Evolutionary conservation across 2,888 invertebrate genomes (phyloP).

Genomic region (Stegophylla sp.): DNA sequence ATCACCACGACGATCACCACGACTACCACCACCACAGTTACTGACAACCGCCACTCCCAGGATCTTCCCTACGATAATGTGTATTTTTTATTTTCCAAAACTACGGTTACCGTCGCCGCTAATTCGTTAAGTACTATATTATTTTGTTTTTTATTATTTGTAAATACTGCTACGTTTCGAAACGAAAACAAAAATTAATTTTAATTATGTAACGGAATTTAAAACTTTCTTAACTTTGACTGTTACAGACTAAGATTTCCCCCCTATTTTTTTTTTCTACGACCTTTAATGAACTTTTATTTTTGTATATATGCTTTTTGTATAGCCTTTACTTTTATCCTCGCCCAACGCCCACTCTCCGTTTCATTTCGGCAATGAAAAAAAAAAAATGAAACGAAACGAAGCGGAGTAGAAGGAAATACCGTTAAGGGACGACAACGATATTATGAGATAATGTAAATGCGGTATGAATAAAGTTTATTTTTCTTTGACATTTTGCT

Average conservation of each 20-base stretch:
- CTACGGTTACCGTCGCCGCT: constrained; percentile 23
- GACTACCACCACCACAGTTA: constrained; percentile 1
- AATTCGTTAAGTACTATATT: constrained; percentile 20
- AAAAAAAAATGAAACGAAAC: neutral
- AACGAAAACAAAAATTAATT: constrained; percentile 40
- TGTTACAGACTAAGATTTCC: constrained; percentile 12
- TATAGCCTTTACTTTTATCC: neutral
- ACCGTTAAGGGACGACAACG: constrained; percentile 18
- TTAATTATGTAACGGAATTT: constrained; percentile 26
- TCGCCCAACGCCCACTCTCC: neutral
- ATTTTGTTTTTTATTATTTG: constrained; percentile 16
- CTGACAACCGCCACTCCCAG: no score
- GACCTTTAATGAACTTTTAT: constrained; percentile 49
- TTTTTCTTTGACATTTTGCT: constrained; percentile 17
- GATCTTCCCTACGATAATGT: no score
- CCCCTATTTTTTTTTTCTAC: constrained; percentile 34
- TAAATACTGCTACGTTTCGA: constrained; percentile 18
- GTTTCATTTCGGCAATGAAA: neutral
- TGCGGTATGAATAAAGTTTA: constrained; percentile 45
- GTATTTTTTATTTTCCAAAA: neutral
- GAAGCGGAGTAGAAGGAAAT: constrained; percentile 3
- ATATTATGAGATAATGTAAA: constrained; percentile 29
- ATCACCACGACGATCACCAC: constrained; percentile 41
- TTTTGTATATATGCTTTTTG: constrained; percentile 35
- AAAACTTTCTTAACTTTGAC: constrained; percentile 21